phyloP scores from a whole-genome alignment of 2,113 vertebrate genomes.

The Cyprichromis sp. region DNA sequence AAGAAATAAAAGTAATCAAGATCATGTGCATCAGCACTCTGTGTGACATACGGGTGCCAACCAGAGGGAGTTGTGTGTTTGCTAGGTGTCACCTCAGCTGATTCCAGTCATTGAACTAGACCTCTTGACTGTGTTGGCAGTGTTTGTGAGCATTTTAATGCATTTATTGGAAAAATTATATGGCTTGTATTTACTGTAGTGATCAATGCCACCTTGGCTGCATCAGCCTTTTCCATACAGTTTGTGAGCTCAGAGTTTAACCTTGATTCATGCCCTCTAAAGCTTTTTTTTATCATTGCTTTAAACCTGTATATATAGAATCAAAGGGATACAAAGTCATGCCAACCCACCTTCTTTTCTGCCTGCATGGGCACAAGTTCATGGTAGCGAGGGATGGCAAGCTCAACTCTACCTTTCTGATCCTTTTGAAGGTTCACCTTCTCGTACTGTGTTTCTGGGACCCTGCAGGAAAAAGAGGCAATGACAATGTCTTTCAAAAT shows the following conservation, averaged over 20 bases:
- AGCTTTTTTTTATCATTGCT: background rate
- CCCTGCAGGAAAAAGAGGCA: slow-evolving; percentile 42
- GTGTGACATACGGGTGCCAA: background rate
- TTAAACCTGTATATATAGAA: background rate
- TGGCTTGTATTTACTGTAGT: background rate
- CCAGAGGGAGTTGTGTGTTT: background rate
- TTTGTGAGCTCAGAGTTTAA: background rate
- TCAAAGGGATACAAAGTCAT: background rate
- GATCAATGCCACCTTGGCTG: background rate
- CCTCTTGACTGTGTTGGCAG: background rate
- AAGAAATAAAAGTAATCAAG: background rate
- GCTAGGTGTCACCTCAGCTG: background rate
- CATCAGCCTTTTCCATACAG: background rate
- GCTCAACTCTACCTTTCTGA: slow-evolving; percentile 52
- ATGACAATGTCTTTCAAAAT: background rate
- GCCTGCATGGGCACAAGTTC: slow-evolving; percentile 68
- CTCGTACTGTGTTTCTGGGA: slow-evolving; percentile 61
- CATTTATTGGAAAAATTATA: background rate
- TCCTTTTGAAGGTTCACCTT: slow-evolving; percentile 75
- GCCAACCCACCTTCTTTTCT: slow-evolving; percentile 68
- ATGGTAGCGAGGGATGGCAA: slow-evolving; percentile 64
- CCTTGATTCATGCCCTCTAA: background rate
- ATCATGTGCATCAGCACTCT: background rate
- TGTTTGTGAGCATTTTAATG: background rate
- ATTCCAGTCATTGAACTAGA: background rate